These are phyloP conservation scores for Drosophila neonasuta DNA, from an alignment of 2,888 invertebrate species.

Conservation along the genomic window DNA sequence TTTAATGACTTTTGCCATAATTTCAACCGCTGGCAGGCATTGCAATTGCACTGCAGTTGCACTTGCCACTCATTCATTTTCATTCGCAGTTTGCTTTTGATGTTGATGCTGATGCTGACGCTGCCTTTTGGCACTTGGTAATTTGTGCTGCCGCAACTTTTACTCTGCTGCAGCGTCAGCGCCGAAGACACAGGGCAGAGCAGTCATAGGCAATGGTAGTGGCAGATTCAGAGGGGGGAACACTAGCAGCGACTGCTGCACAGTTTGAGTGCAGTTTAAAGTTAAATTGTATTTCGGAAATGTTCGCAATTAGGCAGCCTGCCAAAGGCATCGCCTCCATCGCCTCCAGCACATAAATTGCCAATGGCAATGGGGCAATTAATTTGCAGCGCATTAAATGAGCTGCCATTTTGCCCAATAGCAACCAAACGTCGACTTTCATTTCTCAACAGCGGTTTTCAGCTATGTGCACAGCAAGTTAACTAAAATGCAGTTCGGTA, in stretches of 20 bases:
- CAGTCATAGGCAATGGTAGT: neutral
- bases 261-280: slow-evolving; percentile 78
- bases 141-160: slow-evolving; percentile 71
- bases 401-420: slow-evolving; percentile 60
- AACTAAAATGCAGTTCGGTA: slow-evolving; percentile 14
- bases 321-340: slow-evolving; percentile 64
- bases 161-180: slow-evolving; percentile 21
- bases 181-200: neutral
- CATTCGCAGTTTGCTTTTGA: slow-evolving; percentile 24
- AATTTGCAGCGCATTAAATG: slow-evolving; percentile 74
- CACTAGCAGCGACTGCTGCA: slow-evolving; percentile 31
- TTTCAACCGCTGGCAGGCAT: slow-evolving; percentile 49
- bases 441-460: slow-evolving; percentile 16
- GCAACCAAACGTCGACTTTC: slow-evolving; percentile 38
- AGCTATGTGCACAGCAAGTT: slow-evolving; percentile 9
- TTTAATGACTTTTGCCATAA: slow-evolving; percentile 74
- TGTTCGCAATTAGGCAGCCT: slow-evolving; percentile 78
- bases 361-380: slow-evolving; percentile 73
- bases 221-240: neutral
- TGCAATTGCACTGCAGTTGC: slow-evolving; percentile 52
- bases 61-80: slow-evolving; percentile 45
- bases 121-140: slow-evolving; percentile 66
- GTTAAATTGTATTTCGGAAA: slow-evolving; percentile 78
- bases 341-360: slow-evolving; percentile 60
- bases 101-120: slow-evolving; percentile 12